A percentile compares a stretch with the other conserved stretches of the same genome.
Evolutionary conservation across 2,888 invertebrate species (phyloP).

Genomic region (Catocala fraxini): DNA sequence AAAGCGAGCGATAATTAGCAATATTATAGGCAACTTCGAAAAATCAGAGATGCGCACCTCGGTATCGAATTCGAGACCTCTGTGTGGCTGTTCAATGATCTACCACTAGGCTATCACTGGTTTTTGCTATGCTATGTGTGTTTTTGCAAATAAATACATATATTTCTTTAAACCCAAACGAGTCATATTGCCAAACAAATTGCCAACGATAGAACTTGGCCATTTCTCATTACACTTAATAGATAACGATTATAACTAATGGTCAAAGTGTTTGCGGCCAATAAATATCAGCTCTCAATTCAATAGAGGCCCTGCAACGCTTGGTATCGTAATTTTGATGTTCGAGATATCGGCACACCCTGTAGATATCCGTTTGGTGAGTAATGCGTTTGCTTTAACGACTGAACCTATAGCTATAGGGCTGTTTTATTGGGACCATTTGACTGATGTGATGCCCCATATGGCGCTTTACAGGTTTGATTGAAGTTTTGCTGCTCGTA

Average conservation of each 20-base stretch:
- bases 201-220: conserved; percentile 7
- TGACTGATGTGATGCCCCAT: conserved; percentile 39
- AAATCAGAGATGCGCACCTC: too few species aligned
- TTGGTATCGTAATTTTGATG: conserved; percentile 67
- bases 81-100: too few species aligned
- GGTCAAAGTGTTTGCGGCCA: conserved; percentile 55
- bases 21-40: too few species aligned
- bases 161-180: background rate
- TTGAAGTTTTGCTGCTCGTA: background rate
- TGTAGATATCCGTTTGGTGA: conserved; percentile 71
- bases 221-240: conserved; percentile 28
- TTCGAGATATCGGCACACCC: conserved; percentile 72
- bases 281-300: conserved; percentile 55
- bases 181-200: conserved; percentile 11
- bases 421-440: conserved; percentile 33
- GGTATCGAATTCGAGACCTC: too few species aligned
- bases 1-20: too few species aligned
- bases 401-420: conserved; percentile 51
- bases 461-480: conserved; percentile 15
- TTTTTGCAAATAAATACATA: too few species aligned
- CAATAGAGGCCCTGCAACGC: conserved; percentile 64
- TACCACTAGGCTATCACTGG: too few species aligned
- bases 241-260: conserved; percentile 40
- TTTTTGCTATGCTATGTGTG: too few species aligned
- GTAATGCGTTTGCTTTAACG: conserved; percentile 74